Conservation (phyloP, 92 coral and sea anemone species). For the Porites cylindrica region DNA sequence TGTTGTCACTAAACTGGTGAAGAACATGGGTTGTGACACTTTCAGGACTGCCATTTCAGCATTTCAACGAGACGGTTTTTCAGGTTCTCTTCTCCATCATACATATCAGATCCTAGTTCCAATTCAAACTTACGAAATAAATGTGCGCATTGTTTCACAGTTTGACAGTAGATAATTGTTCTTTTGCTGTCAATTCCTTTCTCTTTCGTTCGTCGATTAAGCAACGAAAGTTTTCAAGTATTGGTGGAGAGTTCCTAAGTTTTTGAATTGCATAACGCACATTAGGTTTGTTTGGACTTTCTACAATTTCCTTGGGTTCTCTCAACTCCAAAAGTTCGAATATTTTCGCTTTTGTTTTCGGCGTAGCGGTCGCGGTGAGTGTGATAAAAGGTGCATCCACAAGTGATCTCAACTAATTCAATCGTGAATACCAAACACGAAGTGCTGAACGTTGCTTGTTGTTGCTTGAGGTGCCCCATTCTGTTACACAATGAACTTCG, state of each 20-base stretch:
- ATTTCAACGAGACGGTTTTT: not conserved
- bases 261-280: conserved; percentile 22
- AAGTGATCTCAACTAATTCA: conserved; percentile 41
- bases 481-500: conserved; percentile 37
- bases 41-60: conserved; percentile 2
- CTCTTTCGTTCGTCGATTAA: not conserved
- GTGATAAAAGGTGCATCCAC: conserved; percentile 1
- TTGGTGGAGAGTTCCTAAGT: conserved; percentile 23
- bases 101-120: not conserved
- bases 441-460: conserved; percentile 32
- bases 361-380: conserved; percentile 58
- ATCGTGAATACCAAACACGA: conserved; percentile 46
- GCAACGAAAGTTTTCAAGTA: conserved; percentile 55
- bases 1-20: conserved; percentile 14
- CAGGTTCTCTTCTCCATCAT: not conserved
- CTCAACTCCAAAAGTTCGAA: conserved; percentile 51
- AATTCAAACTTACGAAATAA: not conserved
- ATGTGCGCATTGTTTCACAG: conserved; percentile 3
- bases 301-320: conserved; percentile 37
- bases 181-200: conserved; percentile 21
- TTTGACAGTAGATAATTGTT: conserved; percentile 27
- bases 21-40: conserved; percentile 1
- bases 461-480: conserved; percentile 42
- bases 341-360: conserved; percentile 33
- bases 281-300: conserved; percentile 56